Evolutionary conservation across 1,140 invertebrate species (phyloP), one percentile per base, ranked within the genome.

Genomic region (Riptortus pedestris): DNA sequence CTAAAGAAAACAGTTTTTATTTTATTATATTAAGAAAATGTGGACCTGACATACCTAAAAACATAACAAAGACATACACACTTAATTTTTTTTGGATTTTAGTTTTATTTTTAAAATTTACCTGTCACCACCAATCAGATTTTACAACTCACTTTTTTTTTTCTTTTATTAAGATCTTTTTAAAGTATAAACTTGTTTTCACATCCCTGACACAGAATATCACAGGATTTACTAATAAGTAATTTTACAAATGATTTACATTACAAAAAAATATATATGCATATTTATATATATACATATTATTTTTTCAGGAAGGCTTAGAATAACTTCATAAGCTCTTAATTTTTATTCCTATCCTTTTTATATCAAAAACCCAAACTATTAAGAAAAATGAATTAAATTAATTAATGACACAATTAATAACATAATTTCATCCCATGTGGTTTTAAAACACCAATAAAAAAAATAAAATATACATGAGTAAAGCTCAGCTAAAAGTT

Each of bases 1-100:
- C n/a, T n/a, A n/a, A n/a, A n/a, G n/a, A n/a, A n/a, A n/a, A n/a
- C n/a, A n/a, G n/a, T n/a, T n/a, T n/a, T n/a, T n/a, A n/a, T n/a
- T n/a, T n/a, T n/a, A n/a, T n/a, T n/a, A n/a, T n/a, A n/a, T n/a
- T n/a, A n/a, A n/a, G n/a, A n/a, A n/a, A n/a, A n/a, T n/a, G n/a
- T n/a, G n/a, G n/a, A n/a, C n/a, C n/a, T 55, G 18, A 55, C 51
- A 55, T 26, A 24, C 51, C 51, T 55, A 55, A 55, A 55, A 55
- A 55, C 51, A 55, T 55, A 55, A 55, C 51, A 55, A 55, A 55
- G 4, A 55, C 51, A 24, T 27, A 3, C 51, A 55, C 18, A 55
- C 51, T 24, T n/a, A n/a, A n/a, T n/a, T n/a, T n/a, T n/a, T n/a
- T n/a, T n/a, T n/a, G n/a, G n/a, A n/a, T n/a, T 55, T 55, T 24